These are phyloP conservation scores for Sminthurides bifidus DNA, from an alignment of 1,140 invertebrate genomes.

Conservation along the genomic window DNA sequence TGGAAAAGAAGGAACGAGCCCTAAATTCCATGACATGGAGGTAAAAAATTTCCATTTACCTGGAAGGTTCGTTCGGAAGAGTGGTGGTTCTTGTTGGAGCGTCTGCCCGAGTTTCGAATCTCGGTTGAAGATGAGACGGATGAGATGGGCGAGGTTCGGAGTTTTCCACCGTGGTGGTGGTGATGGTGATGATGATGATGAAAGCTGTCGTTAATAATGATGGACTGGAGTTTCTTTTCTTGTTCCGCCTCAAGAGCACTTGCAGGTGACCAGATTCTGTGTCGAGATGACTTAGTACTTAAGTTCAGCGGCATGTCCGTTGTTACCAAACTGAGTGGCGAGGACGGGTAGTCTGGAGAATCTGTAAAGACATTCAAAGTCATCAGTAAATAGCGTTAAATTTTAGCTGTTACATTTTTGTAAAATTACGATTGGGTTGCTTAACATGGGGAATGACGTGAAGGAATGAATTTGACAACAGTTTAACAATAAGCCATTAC, in stretches of 20 bases:
- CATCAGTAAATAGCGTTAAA: too few species aligned
- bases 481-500: too few species aligned
- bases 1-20: too few species aligned
- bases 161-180: not conserved
- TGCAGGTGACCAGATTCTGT: constrained; percentile 32
- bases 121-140: constrained; percentile 30
- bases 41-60: constrained; percentile 4
- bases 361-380: not conserved
- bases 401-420: too few species aligned
- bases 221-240: constrained; percentile 15
- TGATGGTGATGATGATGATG: constrained; percentile 2
- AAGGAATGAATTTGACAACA: too few species aligned
- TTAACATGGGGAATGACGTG: too few species aligned
- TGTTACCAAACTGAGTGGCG: constrained; percentile 25
- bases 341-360: not conserved
- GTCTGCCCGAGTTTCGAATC: constrained; percentile 6
- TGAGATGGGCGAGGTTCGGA: constrained; percentile 22
- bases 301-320: constrained; percentile 28
- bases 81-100: constrained; percentile 14
- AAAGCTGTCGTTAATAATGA: not conserved
- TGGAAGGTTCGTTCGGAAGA: constrained; percentile 26
- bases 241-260: constrained; percentile 29
- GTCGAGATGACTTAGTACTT: constrained; percentile 24
- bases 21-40: not conserved
- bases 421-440: too few species aligned